These are phyloP conservation scores for Thunnus albacares DNA, from an alignment of 2,797 vertebrate species.

Conservation along the genomic window DNA sequence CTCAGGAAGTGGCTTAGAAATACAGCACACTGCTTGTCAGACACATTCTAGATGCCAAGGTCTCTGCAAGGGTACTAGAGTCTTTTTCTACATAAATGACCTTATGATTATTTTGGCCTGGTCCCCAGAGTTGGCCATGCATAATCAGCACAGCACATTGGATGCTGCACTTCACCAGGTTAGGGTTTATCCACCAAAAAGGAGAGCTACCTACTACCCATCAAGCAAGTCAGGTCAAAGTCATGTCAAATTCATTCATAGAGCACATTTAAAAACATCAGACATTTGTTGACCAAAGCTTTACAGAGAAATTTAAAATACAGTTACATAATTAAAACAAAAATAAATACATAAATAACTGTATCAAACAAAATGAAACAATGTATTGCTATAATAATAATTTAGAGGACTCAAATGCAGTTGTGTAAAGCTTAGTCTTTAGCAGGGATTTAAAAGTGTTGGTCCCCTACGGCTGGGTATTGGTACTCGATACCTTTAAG, in stretches of 20 bases:
- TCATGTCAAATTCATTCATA: neutral
- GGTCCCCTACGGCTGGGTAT: no score
- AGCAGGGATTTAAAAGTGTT: no score
- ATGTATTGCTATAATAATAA: no score
- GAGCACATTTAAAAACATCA: neutral
- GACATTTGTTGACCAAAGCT: neutral
- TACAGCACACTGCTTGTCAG: conserved; percentile 34
- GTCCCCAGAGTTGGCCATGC: conserved; percentile 20
- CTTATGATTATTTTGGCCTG: conserved; percentile 45
- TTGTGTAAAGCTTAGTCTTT: no score
- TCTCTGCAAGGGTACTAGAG: conserved; percentile 30
- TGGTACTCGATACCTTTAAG: no score
- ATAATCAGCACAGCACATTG: conserved; percentile 8
- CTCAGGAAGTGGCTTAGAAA: conserved; percentile 24
- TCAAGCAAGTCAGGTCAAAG: conserved; percentile 11
- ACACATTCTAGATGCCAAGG: conserved; percentile 29
- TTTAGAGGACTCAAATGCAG: no score
- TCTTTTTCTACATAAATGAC: conserved; percentile 38
- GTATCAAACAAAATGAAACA: no score
- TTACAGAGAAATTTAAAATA: no score
- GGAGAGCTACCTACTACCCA: neutral
- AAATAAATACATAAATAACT: no score
- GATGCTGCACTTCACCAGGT: conserved; percentile 28
- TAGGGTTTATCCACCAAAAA: neutral
- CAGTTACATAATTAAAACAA: no score